Evolutionary conservation across 2,888 invertebrate species (phyloP).

Genomic region (Drosophila melanosoma): DNA sequence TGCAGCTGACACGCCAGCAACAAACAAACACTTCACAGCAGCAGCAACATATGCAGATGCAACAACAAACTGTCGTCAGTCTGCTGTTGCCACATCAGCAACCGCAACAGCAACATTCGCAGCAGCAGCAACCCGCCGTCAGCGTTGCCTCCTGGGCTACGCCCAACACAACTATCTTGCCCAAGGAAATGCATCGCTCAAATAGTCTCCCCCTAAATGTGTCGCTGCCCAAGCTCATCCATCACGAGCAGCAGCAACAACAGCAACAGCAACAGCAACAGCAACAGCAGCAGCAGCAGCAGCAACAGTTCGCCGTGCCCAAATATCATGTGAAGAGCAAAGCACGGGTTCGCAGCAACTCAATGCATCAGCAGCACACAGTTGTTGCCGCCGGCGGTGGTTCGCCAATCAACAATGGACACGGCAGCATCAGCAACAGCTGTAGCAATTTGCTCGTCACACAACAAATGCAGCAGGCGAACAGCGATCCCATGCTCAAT

Average conservation of each 20-base stretch:
- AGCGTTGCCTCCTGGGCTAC: conserved; percentile 70
- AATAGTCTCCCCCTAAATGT: conserved; percentile 88
- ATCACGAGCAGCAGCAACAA: conserved; percentile 63
- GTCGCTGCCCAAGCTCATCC: conserved; percentile 85
- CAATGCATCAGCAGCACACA: conserved; percentile 82
- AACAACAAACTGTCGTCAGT: conserved; percentile 64
- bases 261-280: conserved; percentile 17
- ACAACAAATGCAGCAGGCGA: conserved; percentile 89
- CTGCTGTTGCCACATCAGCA: conserved; percentile 58
- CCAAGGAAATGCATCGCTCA: conserved; percentile 87
- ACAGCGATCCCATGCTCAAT: conserved; percentile 91
- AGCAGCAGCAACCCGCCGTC: conserved; percentile 60
- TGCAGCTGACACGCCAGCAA: conserved; percentile 71
- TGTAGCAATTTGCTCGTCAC: conserved; percentile 66
- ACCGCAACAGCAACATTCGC: conserved; percentile 52
- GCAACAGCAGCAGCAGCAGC: conserved; percentile 10
- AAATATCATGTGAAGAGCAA: conserved; percentile 82
- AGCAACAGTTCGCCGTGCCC: conserved; percentile 82
- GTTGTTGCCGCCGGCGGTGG: conserved; percentile 66
- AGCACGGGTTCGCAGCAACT: conserved; percentile 83
- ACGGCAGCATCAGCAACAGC: conserved; percentile 41
- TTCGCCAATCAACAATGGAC: conserved; percentile 50
- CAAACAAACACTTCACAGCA: conserved; percentile 58
- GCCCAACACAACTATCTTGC: conserved; percentile 64
- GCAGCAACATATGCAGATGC: conserved; percentile 61